Conservation (phyloP, 2,797 vertebrate species). For the Coregonus sp. region DNA sequence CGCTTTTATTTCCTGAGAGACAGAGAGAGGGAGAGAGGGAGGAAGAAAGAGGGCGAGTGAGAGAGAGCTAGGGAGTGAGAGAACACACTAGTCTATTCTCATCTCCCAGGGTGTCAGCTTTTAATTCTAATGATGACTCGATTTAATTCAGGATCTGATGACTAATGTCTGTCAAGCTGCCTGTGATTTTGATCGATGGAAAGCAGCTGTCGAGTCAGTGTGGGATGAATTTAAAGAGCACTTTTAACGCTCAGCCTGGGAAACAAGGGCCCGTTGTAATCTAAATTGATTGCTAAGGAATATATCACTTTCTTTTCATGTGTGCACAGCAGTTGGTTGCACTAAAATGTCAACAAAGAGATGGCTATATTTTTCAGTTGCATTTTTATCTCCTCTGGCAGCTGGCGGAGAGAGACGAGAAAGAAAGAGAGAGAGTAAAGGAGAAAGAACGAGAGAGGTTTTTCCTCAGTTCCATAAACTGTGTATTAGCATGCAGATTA, state of each 20-base stretch:
- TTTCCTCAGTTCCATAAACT: conserved; percentile 40
- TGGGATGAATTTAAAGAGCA: conserved; percentile 36
- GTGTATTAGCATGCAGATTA: conserved; percentile 29
- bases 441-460: background rate
- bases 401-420: conserved; percentile 17
- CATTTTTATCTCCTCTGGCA: conserved; percentile 39
- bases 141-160: conserved; percentile 59
- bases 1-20: too few species aligned
- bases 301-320: conserved; percentile 22
- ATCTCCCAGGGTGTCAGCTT: conserved; percentile 35
- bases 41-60: background rate
- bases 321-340: conserved; percentile 10
- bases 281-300: conserved; percentile 47
- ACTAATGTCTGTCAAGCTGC: conserved; percentile 58
- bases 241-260: conserved; percentile 33
- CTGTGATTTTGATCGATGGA: conserved; percentile 45
- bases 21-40: too few species aligned
- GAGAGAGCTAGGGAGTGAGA: background rate
- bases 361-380: conserved; percentile 24
- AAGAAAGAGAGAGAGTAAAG: background rate
- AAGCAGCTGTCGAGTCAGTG: conserved; percentile 38
- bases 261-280: conserved; percentile 47
- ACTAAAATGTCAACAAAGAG: conserved; percentile 14
- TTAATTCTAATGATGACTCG: conserved; percentile 53
- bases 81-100: conserved; percentile 17